These are phyloP conservation scores for Reticulitermes speratus DNA, from an alignment of 1,140 invertebrate species.

Conservation along the genomic window DNA sequence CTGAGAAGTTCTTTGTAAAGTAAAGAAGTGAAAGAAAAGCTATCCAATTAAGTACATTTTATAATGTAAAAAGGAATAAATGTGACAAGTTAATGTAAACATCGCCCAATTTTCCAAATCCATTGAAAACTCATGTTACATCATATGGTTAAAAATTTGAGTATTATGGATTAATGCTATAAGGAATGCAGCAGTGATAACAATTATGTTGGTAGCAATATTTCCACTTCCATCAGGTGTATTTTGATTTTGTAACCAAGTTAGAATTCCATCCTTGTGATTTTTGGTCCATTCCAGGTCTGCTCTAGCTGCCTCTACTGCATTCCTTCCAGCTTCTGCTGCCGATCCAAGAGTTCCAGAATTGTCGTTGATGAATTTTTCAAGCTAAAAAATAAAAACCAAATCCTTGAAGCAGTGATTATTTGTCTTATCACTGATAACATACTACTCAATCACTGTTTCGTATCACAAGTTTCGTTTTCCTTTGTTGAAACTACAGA, in stretches of 20 bases:
- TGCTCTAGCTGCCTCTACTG: slow-evolving; percentile 32
- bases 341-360: neutral
- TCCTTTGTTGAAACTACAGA: too few species aligned
- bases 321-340: neutral
- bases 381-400: slow-evolving; percentile 5
- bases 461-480: too few species aligned
- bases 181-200: neutral
- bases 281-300: slow-evolving; percentile 36
- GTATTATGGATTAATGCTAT: neutral
- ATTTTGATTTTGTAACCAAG: neutral
- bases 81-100: too few species aligned
- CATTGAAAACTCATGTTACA: too few species aligned
- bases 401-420: neutral
- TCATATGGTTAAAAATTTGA: too few species aligned
- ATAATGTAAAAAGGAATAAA: too few species aligned
- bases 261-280: slow-evolving; percentile 25
- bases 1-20: too few species aligned
- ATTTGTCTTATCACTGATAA: too few species aligned
- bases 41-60: too few species aligned
- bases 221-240: neutral
- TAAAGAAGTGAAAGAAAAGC: too few species aligned
- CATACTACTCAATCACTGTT: too few species aligned
- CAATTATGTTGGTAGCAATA: neutral
- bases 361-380: neutral
- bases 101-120: too few species aligned